phyloP scores from a whole-genome alignment of 2,113 vertebrate genomes.

The Etia nguti region DNA sequence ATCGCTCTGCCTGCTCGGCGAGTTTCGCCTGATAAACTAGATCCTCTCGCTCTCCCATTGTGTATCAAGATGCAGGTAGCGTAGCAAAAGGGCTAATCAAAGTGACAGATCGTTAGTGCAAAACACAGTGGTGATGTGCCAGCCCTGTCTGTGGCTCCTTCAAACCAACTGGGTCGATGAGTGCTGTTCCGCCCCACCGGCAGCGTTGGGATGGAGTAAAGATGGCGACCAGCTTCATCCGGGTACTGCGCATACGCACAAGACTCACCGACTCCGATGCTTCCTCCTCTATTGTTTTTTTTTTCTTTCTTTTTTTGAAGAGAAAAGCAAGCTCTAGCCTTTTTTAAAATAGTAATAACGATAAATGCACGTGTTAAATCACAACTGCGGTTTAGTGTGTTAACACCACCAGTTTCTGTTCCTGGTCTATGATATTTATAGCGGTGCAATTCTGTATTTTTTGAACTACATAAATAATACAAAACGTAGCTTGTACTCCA shows the following conservation, averaged over 20 bases:
- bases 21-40: conserved; percentile 95
- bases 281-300: neutral
- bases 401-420: neutral
- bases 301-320: rapidly evolving
- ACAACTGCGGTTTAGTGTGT: neutral
- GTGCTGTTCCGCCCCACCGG: conserved; percentile 67
- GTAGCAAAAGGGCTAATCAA: conserved; percentile 64
- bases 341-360: neutral
- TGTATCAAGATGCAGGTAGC: conserved; percentile 64
- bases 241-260: conserved; percentile 70
- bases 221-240: conserved; percentile 71
- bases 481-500: neutral
- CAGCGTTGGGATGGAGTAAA: conserved; percentile 58
- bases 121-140: conserved; percentile 49
- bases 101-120: conserved; percentile 41
- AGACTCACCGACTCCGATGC: neutral
- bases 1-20: conserved; percentile 95
- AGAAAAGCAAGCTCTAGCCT: neutral
- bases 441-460: neutral
- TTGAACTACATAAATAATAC: neutral
- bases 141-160: conserved; percentile 57
- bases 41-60: conserved; percentile 92
- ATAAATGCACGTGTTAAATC: neutral
- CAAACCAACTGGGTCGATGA: conserved; percentile 64
- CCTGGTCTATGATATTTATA: neutral